These are phyloP conservation scores for Leptodactylus fuscus DNA, from an alignment of 2,113 vertebrate species.

Conservation along the genomic window DNA sequence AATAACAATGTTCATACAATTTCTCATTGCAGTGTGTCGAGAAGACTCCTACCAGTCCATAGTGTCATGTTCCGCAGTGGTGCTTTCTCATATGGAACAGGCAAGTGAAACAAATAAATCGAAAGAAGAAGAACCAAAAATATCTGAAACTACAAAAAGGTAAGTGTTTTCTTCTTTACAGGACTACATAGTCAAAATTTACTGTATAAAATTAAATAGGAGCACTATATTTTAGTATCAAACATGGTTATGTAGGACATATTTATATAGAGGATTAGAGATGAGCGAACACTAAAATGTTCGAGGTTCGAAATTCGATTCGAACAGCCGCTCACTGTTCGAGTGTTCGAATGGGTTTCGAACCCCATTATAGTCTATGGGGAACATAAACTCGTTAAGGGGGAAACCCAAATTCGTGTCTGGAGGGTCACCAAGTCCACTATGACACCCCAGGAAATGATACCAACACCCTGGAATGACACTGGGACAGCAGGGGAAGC, in stretches of 20 bases:
- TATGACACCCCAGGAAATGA: too few relatives aligned
- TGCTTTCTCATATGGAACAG: constrained; percentile 81
- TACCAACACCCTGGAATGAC: too few relatives aligned
- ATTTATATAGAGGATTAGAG: too few relatives aligned
- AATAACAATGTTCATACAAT: not conserved
- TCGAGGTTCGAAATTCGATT: too few relatives aligned
- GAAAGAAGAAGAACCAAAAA: constrained; percentile 70
- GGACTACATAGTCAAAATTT: not conserved
- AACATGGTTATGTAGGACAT: not conserved
- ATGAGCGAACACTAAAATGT: too few relatives aligned
- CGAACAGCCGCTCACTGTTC: too few relatives aligned
- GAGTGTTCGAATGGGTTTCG: too few relatives aligned
- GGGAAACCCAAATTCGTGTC: too few relatives aligned
- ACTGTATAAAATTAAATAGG: not conserved
- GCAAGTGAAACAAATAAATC: constrained; percentile 76
- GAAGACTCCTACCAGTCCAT: constrained; percentile 93
- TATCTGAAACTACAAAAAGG: constrained; percentile 80
- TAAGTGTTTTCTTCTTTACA: constrained; percentile 69
- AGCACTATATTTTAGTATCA: not conserved
- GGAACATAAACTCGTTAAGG: too few relatives aligned
- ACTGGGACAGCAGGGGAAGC: too few relatives aligned
- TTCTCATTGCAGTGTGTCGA: constrained; percentile 82
- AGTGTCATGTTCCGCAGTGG: constrained; percentile 86
- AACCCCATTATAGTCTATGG: too few relatives aligned
- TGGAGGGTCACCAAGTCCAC: too few relatives aligned